Percentiles rank a stretch among this genome's conserved stretches.
phyloP scores from a whole-genome alignment of 2,113 vertebrate species.

The Donacobius atricapilla region DNA sequence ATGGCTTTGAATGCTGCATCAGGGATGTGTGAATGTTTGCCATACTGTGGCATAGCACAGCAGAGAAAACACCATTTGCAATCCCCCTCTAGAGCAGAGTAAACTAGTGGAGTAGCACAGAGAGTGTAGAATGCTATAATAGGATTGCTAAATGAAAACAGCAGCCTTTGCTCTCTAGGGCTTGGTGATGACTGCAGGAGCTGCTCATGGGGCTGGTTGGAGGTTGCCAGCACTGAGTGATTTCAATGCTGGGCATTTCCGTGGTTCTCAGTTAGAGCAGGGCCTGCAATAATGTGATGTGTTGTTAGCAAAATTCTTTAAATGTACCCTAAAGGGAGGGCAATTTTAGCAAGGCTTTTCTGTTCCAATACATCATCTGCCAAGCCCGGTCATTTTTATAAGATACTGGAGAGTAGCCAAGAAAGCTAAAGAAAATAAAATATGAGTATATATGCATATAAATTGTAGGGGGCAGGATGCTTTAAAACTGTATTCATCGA shows the following conservation, averaged over 20 bases:
- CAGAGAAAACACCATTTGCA: background rate
- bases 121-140: background rate
- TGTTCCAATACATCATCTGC: background rate
- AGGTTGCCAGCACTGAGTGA: background rate
- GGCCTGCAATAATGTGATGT: background rate
- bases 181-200: background rate
- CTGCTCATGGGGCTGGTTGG: background rate
- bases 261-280: background rate
- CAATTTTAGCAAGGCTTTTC: background rate
- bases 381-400: conserved; percentile 17
- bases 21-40: background rate
- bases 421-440: background rate
- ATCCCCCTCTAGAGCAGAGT: background rate
- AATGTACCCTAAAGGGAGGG: background rate
- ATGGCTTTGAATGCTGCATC: background rate
- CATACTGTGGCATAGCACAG: background rate
- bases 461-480: background rate
- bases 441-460: background rate
- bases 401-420: background rate
- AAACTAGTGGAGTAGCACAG: background rate
- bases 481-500: conserved; percentile 6
- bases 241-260: background rate
- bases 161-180: background rate
- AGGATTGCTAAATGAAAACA: background rate
- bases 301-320: background rate